phyloP scores from a whole-genome alignment of 2,113 vertebrate species.

The Equus przewalskii region DNA sequence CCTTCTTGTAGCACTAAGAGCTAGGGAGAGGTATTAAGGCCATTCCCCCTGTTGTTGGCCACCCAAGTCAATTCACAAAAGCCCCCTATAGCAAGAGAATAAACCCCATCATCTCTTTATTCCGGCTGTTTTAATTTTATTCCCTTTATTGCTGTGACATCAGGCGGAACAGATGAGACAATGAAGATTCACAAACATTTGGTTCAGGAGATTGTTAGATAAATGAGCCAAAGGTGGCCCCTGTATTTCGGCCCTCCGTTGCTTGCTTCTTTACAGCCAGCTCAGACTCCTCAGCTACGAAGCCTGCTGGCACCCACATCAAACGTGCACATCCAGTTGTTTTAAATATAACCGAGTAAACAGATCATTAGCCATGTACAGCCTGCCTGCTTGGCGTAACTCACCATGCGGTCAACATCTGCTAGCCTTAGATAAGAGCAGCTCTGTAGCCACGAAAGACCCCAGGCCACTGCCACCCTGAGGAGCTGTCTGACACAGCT shows the following conservation, averaged over 20 bases:
- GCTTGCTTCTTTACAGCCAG: not conserved
- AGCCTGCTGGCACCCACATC: not conserved
- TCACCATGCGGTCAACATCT: not conserved
- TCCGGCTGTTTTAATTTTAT: not conserved
- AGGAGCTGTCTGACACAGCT: not conserved
- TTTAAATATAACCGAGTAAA: not conserved
- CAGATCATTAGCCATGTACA: not conserved
- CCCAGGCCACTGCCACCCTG: rapidly evolving
- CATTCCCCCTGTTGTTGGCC: too few species aligned
- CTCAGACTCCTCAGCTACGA: not conserved
- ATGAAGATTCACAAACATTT: not conserved
- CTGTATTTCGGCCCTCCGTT: too few species aligned
- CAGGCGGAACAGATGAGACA: not conserved
- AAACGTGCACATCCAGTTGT: not conserved
- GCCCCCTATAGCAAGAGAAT: rapidly evolving
- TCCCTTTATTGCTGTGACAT: not conserved
- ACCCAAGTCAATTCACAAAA: not conserved
- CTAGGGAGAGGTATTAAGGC: not conserved
- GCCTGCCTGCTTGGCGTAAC: not conserved
- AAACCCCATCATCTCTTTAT: rapidly evolving
- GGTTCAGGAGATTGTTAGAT: not conserved
- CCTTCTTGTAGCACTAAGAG: not conserved
- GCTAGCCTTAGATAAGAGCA: not conserved
- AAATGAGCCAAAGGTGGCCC: not conserved
- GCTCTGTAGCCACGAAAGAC: not conserved